Evolutionary conservation across 2,113 vertebrate genomes (phyloP).

Genomic region (Planiliza haematocheilus): DNA sequence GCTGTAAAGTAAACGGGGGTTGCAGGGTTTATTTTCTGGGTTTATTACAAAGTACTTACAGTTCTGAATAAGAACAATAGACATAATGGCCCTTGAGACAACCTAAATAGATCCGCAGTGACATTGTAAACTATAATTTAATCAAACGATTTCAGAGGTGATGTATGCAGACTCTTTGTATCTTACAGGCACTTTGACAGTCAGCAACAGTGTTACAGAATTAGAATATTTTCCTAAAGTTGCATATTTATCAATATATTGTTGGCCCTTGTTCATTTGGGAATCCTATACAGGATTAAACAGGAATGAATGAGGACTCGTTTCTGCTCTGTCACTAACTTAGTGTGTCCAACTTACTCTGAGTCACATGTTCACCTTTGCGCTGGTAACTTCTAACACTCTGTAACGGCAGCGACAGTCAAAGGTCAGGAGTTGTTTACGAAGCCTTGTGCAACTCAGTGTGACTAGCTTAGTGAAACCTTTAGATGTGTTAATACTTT

Average conservation of each 20-base stretch:
- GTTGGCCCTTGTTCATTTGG: no score
- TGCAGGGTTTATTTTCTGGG: not conserved
- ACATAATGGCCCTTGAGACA: no score
- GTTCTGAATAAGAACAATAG: not conserved
- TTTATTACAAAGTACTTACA: not conserved
- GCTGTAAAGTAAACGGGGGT: not conserved
- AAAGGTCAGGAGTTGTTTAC: slow-evolving; percentile 14
- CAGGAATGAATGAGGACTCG: not conserved
- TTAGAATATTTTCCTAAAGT: no score
- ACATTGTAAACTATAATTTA: no score
- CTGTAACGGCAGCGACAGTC: slow-evolving; percentile 6
- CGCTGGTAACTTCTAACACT: not conserved
- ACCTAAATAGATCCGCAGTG: no score
- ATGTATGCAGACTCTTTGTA: no score
- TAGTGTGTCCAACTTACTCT: not conserved
- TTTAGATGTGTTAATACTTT: no score
- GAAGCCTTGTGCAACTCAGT: not conserved
- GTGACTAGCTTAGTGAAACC: not conserved
- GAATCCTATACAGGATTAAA: not conserved
- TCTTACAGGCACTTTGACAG: no score
- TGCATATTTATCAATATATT: no score
- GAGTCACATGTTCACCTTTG: not conserved
- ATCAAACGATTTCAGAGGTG: no score
- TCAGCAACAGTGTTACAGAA: no score
- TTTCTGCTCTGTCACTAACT: not conserved